Evolutionary conservation across 92 coral and sea anemone species (phyloP).

Genomic region (Zoanthus sociatus): DNA sequence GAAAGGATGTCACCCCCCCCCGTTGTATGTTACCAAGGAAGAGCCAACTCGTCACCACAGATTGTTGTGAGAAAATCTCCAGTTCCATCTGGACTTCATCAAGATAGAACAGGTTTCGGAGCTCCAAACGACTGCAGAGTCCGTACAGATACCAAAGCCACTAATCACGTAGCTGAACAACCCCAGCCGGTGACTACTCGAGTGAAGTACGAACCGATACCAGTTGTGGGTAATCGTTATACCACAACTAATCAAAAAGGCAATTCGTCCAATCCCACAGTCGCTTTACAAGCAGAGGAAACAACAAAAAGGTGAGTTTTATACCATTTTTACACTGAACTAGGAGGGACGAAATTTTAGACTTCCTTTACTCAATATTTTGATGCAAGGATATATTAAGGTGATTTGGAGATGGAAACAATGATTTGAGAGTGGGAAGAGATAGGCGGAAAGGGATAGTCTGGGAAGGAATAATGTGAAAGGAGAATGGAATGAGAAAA

Average conservation of each 20-base stretch:
- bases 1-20: not conserved
- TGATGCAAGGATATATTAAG: too few species aligned
- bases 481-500: too few species aligned
- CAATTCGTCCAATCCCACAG: conserved; percentile 2
- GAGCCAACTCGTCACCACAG: not conserved
- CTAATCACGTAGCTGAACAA: not conserved
- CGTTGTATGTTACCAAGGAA: not conserved
- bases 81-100: not conserved
- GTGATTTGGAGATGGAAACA: too few species aligned
- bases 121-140: not conserved
- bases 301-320: conserved; percentile 16
- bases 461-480: too few species aligned
- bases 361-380: too few species aligned
- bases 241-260: not conserved
- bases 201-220: conserved; percentile 18
- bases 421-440: too few species aligned
- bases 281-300: not conserved
- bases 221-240: not conserved
- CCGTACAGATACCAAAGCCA: not conserved
- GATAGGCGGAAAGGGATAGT: too few species aligned
- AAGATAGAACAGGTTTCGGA: not conserved
- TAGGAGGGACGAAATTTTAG: too few species aligned
- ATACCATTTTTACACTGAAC: not conserved
- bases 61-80: conserved; percentile 5
- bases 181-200: conserved; percentile 30